Evolutionary conservation across 1,140 invertebrate genomes (phyloP).

Genomic region (Drosophila virilis): DNA sequence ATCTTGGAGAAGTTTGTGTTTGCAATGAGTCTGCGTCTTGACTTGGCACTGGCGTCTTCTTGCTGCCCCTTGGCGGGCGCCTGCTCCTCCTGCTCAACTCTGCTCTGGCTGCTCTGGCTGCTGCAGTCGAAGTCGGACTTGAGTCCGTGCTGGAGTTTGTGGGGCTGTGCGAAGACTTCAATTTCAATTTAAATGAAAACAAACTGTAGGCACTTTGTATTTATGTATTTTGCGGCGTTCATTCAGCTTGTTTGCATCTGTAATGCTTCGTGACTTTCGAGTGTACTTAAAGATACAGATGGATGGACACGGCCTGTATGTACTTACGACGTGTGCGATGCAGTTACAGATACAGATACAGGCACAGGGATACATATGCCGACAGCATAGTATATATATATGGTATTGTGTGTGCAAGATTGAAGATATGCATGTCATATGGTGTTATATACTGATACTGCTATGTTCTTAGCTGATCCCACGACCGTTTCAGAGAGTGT

Average conservation of each 20-base stretch:
- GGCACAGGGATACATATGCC: background rate
- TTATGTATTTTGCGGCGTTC: slow-evolving; percentile 77
- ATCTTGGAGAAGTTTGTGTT: slow-evolving; percentile 43
- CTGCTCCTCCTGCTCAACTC: slow-evolving; percentile 11
- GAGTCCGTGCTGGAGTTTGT: slow-evolving; percentile 25
- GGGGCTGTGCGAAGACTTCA: slow-evolving; percentile 57
- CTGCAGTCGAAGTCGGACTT: slow-evolving; percentile 12
- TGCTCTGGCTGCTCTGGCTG: background rate
- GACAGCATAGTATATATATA: background rate
- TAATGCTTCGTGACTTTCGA: slow-evolving; percentile 79
- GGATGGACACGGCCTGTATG: slow-evolving; percentile 56
- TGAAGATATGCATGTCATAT: slow-evolving; percentile 33
- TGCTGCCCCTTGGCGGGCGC: slow-evolving; percentile 25
- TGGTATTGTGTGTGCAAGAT: slow-evolving; percentile 14
- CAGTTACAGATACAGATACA: slow-evolving; percentile 54
- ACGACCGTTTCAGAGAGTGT: slow-evolving; percentile 48
- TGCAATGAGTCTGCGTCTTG: slow-evolving; percentile 67
- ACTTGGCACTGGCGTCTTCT: slow-evolving; percentile 58
- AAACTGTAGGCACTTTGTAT: slow-evolving; percentile 81
- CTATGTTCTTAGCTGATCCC: slow-evolving; percentile 7
- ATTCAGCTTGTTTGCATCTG: slow-evolving; percentile 82
- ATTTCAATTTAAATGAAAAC: slow-evolving; percentile 83
- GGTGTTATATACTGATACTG: slow-evolving; percentile 25
- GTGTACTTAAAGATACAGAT: slow-evolving; percentile 80
- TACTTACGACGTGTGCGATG: slow-evolving; percentile 53